Evolutionary conservation across 2,797 vertebrate genomes (phyloP), one percentile per base, ranked within the genome.

Genomic region (Semotilus atromaculatus): DNA sequence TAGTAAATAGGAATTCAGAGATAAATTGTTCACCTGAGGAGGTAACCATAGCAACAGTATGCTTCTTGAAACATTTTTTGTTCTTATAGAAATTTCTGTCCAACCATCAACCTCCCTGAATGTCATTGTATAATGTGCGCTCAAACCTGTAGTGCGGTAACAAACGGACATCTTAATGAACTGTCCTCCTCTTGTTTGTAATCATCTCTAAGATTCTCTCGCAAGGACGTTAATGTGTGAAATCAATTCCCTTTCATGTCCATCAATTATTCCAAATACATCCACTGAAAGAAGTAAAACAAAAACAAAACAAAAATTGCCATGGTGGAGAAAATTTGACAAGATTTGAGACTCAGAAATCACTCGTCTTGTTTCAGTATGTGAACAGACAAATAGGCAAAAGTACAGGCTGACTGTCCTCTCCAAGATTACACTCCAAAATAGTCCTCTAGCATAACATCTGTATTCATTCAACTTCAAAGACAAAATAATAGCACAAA

Each of bases 391-490:
- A 79, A 75, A 86, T 48, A 83, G 77, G 9, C 84, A 58, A 73
- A 78, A 55, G 72, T 76, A 60, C 53, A 64, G 83, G 31, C 67
- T n/a, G 86, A 83, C 67, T 86, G 70, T 84, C 60, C 85, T 81
- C 82, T 88, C 87, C 53, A 31, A 91, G 89, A 89, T 92, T 81
- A 88, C 86, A 91, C 87, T 86, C 84, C 86, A 72, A 87, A 85
- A 88, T 75, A 71, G 81, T 86, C 83, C 74, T 79, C 45, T 60
- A 23, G 84, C 85, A 84, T 81, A 81, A 86, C 84, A 79, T 81
- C 89, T 83, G 88, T 89, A 94, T 93, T 94, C 90, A 92, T 88
- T 86, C 76, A 43, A 88, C 89, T 92, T 91, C 88, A 90, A 73
- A 85, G 81, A 89, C 77, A 86, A 86, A 92, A 89, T 90, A 87